Evolutionary conservation across 2,113 vertebrate genomes (phyloP).

Genomic region (Hyla sarda): DNA sequence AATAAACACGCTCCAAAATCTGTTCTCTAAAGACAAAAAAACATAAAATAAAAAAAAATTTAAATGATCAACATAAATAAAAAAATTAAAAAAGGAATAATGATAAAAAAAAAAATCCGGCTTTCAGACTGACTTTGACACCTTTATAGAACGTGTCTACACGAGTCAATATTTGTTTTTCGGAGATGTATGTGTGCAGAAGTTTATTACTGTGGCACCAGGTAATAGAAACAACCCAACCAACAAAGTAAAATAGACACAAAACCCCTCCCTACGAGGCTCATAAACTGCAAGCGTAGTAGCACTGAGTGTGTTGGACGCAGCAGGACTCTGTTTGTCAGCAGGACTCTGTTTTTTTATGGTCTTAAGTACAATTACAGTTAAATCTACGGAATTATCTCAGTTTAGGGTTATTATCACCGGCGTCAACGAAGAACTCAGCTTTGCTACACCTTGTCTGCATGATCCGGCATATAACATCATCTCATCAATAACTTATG

Average conservation of each 20-base stretch:
- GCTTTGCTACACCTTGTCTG: neutral
- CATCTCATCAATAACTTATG: neutral
- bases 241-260: neutral
- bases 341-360: neutral
- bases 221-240: neutral
- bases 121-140: neutral
- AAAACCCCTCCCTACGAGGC: no score
- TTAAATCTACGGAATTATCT: neutral
- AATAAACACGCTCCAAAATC: no score
- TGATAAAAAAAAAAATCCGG: no score
- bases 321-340: neutral
- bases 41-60: no score
- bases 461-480: neutral
- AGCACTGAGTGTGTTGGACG: neutral
- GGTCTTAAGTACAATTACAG: neutral
- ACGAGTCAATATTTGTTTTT: conserved; percentile 2
- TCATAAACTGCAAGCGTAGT: neutral
- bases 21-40: no score
- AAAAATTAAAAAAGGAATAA: no score
- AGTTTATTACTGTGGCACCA: neutral
- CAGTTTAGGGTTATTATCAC: neutral
- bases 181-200: neutral
- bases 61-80: neutral
- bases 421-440: neutral
- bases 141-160: neutral